Base-by-base conservation (phyloP, 2,797 vertebrate genomes). In the Xiphorhynchus erythropygius region DNA sequence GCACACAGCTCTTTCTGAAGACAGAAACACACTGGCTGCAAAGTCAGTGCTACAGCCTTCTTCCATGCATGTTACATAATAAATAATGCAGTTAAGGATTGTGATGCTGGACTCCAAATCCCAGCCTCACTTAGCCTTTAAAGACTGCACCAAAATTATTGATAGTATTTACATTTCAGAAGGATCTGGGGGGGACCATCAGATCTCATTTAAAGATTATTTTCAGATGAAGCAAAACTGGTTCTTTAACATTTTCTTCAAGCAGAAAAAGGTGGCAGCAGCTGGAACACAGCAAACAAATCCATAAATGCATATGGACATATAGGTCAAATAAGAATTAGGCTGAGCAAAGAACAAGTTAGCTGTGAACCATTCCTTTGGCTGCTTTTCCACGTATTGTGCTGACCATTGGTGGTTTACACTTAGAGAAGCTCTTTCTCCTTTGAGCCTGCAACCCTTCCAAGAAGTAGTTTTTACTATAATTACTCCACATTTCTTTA, bases 321-420 rank as follows among this genome's bases (percentile, higher is more conserved):
- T 91, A 89, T 21, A 94, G 79, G 79, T 91, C 93, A 92, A 74
- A 35, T 41, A 83, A 81, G 84, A 89, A 93, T 85, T 75, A 81
- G 22, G 53, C 69, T 49, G 42, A 85, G 49, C 3, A 9, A 89
- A 92, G 84, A 77, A 22, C 10, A 89, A 89, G 62, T 83, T 85
- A 81, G 60, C 50, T 86, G 47, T 69, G 50, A 87, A 90, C 77
- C 41, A 50, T 32, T 64, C 30, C 46, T 94, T 67, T 74, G 56
- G 74, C 68, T 87, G 68, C 49, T 77, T 87, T 91, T 91, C 53
- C 82, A 77, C 84, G 65, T 13, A 64, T 2, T 2, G 46, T 65
- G 62, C 73, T 78, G 77, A 84, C 82, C 18, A 2, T 76, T 64
- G 77, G 63, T 33, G 68, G 68, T 52, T 92, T 85, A 57, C 87